Percentiles rank a stretch among this genome's conserved stretches.
phyloP scores from a whole-genome alignment of 2,888 invertebrate species.

The Seira musarum region DNA sequence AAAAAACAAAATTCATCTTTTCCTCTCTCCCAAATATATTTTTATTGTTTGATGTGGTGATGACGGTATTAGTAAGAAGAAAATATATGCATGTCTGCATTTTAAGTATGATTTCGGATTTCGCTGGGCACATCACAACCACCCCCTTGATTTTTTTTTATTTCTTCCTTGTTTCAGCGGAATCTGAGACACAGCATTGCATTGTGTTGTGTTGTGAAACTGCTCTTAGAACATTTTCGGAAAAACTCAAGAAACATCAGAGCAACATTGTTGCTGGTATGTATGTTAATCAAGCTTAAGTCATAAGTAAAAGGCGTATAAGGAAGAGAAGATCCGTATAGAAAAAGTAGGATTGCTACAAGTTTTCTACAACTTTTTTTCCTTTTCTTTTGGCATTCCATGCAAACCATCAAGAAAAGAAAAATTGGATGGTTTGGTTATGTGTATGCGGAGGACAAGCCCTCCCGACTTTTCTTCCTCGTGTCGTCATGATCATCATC shows the following conservation, averaged over 20 bases:
- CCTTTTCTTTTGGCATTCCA: conserved; percentile 59
- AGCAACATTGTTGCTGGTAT: conserved; percentile 43
- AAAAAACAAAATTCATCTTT: too few species aligned
- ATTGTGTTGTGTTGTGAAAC: too few species aligned
- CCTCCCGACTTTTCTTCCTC: conserved; percentile 59
- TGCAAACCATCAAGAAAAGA: conserved; percentile 52
- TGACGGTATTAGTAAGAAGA: too few species aligned
- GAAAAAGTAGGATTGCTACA: conserved; percentile 49
- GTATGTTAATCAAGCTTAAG: conserved; percentile 35
- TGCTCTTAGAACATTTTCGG: conserved; percentile 28
- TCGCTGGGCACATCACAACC: too few species aligned
- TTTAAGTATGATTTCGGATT: too few species aligned
- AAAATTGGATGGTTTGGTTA: conserved; percentile 30
- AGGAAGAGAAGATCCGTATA: conserved; percentile 49
- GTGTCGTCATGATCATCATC: conserved; percentile 45
- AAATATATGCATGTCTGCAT: too few species aligned
- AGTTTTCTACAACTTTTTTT: conserved; percentile 45
- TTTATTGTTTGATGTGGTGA: too few species aligned
- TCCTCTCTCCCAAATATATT: too few species aligned
- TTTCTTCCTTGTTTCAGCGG: conserved; percentile 9
- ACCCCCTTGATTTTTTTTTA: not conserved
- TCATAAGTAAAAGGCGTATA: conserved; percentile 61
- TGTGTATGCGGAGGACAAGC: conserved; percentile 49
- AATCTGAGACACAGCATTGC: not conserved
- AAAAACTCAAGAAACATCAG: conserved; percentile 55